These are phyloP conservation scores for Clarias fuscus DNA, from an alignment of 2,797 vertebrate species.

Conservation along the genomic window DNA sequence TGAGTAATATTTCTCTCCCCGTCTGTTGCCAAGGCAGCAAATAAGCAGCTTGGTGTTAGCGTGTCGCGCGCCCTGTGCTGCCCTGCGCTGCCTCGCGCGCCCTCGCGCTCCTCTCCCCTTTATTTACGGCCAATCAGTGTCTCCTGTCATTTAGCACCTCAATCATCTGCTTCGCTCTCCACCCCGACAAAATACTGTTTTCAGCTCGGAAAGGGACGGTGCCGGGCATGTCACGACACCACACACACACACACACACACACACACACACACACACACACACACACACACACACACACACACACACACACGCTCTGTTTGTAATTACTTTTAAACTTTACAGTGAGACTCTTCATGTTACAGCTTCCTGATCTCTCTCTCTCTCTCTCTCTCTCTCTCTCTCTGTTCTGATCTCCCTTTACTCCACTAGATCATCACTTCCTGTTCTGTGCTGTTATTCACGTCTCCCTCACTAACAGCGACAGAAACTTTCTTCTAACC, in stretches of 20 bases:
- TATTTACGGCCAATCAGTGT: slow-evolving; percentile 71
- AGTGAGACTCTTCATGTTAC: background rate
- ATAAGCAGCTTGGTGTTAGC: slow-evolving; percentile 72
- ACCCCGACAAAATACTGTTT: slow-evolving; percentile 33
- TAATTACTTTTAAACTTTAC: slow-evolving; percentile 35
- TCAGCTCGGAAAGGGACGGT: background rate
- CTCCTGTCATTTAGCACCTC: slow-evolving; percentile 68
- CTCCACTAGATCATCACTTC: too few species aligned
- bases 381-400: background rate
- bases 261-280: background rate
- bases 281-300: background rate
- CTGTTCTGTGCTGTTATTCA: too few species aligned
- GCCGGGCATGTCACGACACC: slow-evolving; percentile 20
- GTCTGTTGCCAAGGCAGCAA: slow-evolving; percentile 78
- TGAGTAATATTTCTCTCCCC: slow-evolving; percentile 62
- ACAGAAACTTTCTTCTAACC: too few species aligned
- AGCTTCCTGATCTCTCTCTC: background rate
- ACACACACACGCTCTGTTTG: background rate
- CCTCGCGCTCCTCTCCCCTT: slow-evolving; percentile 66
- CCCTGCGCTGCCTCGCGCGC: slow-evolving; percentile 55
- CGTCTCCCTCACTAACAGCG: too few species aligned
- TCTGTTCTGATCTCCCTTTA: background rate
- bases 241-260: background rate
- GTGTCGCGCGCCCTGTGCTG: slow-evolving; percentile 60
- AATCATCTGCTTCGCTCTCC: slow-evolving; percentile 57